phyloP scores from a whole-genome alignment of 2,888 invertebrate genomes.

The Vanessa cardui region DNA sequence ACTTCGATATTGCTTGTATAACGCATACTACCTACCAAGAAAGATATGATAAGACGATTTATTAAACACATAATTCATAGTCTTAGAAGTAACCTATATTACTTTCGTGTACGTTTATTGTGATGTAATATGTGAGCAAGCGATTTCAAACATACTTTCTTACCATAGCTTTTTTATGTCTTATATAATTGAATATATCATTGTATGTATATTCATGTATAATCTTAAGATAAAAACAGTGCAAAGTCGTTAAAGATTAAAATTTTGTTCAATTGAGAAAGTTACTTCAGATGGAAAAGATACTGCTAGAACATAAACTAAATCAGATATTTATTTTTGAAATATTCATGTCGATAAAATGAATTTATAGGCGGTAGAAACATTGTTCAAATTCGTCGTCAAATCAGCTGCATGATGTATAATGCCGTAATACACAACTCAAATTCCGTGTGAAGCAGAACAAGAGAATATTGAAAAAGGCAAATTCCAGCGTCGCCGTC shows the following conservation, averaged over 20 bases:
- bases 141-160: not conserved
- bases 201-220: not conserved
- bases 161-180: not conserved
- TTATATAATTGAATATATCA: not conserved
- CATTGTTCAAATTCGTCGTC: constrained; percentile 32
- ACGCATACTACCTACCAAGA: constrained; percentile 19
- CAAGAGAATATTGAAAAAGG: constrained; percentile 63
- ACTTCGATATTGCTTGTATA: constrained; percentile 44
- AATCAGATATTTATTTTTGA: constrained; percentile 13
- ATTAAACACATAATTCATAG: constrained; percentile 33
- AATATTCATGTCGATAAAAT: constrained; percentile 25
- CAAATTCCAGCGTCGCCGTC: constrained; percentile 79
- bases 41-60: constrained; percentile 46
- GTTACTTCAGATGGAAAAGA: not conserved
- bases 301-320: constrained; percentile 9
- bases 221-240: not conserved
- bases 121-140: constrained; percentile 10
- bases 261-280: constrained; percentile 5
- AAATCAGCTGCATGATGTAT: constrained; percentile 34
- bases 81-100: constrained; percentile 28
- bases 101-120: constrained; percentile 13
- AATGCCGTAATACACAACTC: constrained; percentile 76
- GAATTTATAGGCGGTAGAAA: constrained; percentile 32
- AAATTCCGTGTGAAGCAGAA: constrained; percentile 70
- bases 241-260: not conserved